A percentile compares a stretch with the other conserved stretches of the same genome.
Conservation (phyloP, 2,113 vertebrate genomes). For the Aptenodytes forsteri region DNA sequence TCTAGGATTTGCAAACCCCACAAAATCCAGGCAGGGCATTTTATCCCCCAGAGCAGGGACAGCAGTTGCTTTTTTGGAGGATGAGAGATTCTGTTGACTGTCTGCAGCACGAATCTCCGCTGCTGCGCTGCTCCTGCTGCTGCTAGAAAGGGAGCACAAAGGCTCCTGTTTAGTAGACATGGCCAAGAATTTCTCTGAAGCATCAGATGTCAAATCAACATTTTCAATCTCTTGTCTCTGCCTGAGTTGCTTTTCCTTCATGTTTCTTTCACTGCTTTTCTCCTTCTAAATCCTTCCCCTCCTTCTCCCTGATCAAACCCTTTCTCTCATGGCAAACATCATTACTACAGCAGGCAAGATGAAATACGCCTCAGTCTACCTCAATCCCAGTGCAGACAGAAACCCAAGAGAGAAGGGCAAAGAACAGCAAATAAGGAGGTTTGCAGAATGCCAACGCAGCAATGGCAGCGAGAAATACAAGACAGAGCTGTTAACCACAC, state of each 20-base stretch:
- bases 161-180: neutral
- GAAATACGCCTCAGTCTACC: neutral
- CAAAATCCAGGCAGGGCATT: neutral
- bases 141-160: neutral
- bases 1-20: neutral
- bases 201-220: slow-evolving; percentile 36
- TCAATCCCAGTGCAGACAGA: slow-evolving; percentile 23
- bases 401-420: slow-evolving; percentile 50
- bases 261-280: neutral
- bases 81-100: neutral
- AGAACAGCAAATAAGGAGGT: slow-evolving; percentile 30
- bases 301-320: neutral
- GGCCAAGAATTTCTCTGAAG: neutral
- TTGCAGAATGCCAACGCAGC: slow-evolving; percentile 48
- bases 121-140: neutral
- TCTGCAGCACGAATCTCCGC: neutral
- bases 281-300: neutral
- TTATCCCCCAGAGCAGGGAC: neutral
- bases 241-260: neutral
- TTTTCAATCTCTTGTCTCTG: slow-evolving; percentile 20
- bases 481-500: slow-evolving; percentile 61
- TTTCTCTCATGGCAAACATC: slow-evolving; percentile 28
- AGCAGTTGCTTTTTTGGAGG: neutral
- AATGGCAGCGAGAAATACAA: slow-evolving; percentile 64
- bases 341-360: slow-evolving; percentile 7